These are phyloP conservation scores for Drosophila nigrodunni DNA, from an alignment of 1,140 invertebrate species.

Conservation along the genomic window DNA sequence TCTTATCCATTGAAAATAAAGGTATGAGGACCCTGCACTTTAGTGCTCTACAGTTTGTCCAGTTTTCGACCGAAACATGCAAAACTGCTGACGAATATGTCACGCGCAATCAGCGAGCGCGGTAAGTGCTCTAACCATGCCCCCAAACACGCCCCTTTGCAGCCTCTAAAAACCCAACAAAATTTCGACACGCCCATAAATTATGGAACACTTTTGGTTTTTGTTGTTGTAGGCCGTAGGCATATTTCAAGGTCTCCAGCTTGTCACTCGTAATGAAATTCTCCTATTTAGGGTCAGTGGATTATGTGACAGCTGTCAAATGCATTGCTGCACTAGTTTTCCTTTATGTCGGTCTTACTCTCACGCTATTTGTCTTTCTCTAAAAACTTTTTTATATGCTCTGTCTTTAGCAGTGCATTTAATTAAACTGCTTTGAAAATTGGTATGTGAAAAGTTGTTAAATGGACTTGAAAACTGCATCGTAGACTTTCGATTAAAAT, in stretches of 20 bases:
- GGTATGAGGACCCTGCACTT: conserved; percentile 12
- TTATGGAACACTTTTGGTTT: conserved; percentile 40
- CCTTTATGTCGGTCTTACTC: background rate
- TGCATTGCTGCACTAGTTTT: conserved; percentile 26
- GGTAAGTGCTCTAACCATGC: conserved; percentile 60
- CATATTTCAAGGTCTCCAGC: conserved; percentile 59
- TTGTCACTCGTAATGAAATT: conserved; percentile 60
- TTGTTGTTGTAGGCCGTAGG: conserved; percentile 15
- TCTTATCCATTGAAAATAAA: background rate
- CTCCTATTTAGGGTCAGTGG: conserved; percentile 38
- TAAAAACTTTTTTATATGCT: too few relatives aligned
- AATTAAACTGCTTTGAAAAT: too few relatives aligned
- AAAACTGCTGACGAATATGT: conserved; percentile 76
- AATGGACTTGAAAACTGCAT: too few relatives aligned
- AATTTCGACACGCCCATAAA: conserved; percentile 26
- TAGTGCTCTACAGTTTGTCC: conserved; percentile 9
- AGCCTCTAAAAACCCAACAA: background rate
- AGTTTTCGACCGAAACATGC: conserved; percentile 50
- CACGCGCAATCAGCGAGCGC: conserved; percentile 67
- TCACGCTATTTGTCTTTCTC: background rate
- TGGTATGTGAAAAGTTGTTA: too few relatives aligned
- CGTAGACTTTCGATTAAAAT: too few relatives aligned
- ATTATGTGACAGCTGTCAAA: conserved; percentile 65
- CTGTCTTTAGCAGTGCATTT: too few relatives aligned
- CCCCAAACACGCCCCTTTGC: conserved; percentile 20